Conservation (phyloP, 2,888 invertebrate species). For the Eurytoma californica region DNA sequence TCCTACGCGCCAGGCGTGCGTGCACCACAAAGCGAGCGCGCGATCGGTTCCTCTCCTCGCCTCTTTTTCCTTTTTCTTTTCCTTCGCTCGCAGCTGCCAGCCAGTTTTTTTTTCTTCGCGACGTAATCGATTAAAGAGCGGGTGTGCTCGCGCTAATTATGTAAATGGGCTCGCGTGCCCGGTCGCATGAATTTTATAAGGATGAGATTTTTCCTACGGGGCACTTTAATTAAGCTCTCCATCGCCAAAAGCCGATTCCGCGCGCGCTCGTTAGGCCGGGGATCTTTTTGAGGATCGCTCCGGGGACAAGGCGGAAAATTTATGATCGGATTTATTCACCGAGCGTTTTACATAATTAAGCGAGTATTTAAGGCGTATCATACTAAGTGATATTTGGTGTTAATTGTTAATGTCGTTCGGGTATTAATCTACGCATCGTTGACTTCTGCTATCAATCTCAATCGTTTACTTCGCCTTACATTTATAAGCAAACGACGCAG, state of each 20-base stretch:
- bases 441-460: too few relatives aligned
- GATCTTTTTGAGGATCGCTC: background rate
- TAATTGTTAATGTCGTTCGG: background rate
- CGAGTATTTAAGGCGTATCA: background rate
- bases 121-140: slow-evolving; percentile 25
- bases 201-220: slow-evolving; percentile 12
- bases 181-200: slow-evolving; percentile 14
- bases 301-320: background rate
- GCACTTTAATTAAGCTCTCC: slow-evolving; percentile 36
- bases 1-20: background rate
- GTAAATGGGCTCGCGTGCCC: slow-evolving; percentile 35
- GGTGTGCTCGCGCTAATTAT: slow-evolving; percentile 43
- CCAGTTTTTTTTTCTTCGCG: background rate
- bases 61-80: background rate
- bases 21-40: background rate
- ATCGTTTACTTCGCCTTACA: too few relatives aligned
- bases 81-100: background rate
- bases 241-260: slow-evolving; percentile 32
- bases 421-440: background rate
- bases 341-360: slow-evolving; percentile 23
- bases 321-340: slow-evolving; percentile 24
- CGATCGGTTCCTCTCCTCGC: background rate
- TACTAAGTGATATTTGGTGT: background rate
- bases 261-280: background rate
- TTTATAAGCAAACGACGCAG: too few relatives aligned